Evolutionary conservation across 2,797 vertebrate species (phyloP), one percentile per base, ranked within the genome.

Genomic region (Enteromius treurensis): DNA sequence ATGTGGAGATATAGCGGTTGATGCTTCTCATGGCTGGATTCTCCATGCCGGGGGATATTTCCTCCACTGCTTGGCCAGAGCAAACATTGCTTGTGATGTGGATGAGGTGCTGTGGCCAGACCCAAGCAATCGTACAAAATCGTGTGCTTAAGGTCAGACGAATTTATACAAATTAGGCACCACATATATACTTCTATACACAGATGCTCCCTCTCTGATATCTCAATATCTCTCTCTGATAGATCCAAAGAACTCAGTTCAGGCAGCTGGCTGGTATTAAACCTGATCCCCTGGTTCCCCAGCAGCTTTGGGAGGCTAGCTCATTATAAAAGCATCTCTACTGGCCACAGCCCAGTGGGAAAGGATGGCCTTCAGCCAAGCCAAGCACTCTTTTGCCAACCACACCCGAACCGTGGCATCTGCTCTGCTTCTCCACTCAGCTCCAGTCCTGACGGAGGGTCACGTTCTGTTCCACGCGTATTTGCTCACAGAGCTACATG

Each of bases 201-300:
- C 65, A 81, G 53, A 78, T 75, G 42, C 32, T 67, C 13, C 51
- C 67, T 74, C 71, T 4, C 84, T 81, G 19, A 85, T 84, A 78
- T 86, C 78, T 82, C 68, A 86, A 77, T 89, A 78, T 45, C 17
- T 42, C 47, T 77, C 65, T 62, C 65, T 76, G 40, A 81, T 47
- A 71, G 15, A 82, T 77, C 47, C 47, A 19, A 71, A 77, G 40
- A 77, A 40, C 80, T 58, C 82, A 26, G 89, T 91, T 87, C 83
- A 92, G 92, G 93, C 92, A 95, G 93, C 93, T 94, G 94, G 94
- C 93, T 87, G 91, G 92, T 89, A 91, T 94, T 94, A 94, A 94
- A 94, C 94, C 92, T 89, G 92, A 93, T 94, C 91, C 89, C 90
- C 87, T 45, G 90, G 91, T 93, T 92, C 91, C 92, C 92, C 87